Base-by-base conservation (phyloP, 2,797 vertebrate genomes). In the Squalus acanthias region DNA sequence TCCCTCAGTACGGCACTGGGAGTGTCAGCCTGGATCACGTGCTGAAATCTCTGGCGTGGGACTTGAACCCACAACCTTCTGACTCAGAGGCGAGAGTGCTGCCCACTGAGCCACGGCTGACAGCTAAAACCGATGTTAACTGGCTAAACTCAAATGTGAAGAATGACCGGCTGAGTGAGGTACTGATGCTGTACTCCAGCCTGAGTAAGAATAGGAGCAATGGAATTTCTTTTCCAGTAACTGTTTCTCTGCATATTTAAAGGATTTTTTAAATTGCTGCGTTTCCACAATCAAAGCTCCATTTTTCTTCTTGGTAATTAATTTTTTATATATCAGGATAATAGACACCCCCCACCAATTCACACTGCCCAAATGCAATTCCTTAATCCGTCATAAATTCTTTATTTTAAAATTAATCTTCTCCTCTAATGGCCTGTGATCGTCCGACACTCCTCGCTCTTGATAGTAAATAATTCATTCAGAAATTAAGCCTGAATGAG, bases 381-480 rank as follows among this genome's bases (percentile, higher is more conserved):
- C 17, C 91, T 69, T 46, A 67, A 94, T 67, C 65, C 22, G 29
- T 69, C 91, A 39, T 67, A 94, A 94, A 94, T 67, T n/a, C 89
- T 65, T 92, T 65, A 69, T 69, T 69, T 89, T 69, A 69, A 94
- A 94, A 94, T 69, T 94, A 69, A 94, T 94, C 91, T 69, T 94
- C 63, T 53, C 24, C 87, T 39, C n/a, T 69, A 94, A 94, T 94
- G 65, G 33, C 33, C 65, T 39, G n/a, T 46, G 39, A 50, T 95
- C 67, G 46, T 46, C 20, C 63, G 10, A 69, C 92, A n/a, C 92
- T 69, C 67, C 93, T 70, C 67, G 50, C 29, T 95, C 46, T 70
- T 29, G 10, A 95, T 50, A 95, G 39, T 70, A 72, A 70, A 95
- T 70, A 70, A 50, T 95, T 95, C 39, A 70, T 69, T 72, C 39